Conservation (phyloP, 2,113 vertebrate genomes). For the Paradisaea rubra region DNA sequence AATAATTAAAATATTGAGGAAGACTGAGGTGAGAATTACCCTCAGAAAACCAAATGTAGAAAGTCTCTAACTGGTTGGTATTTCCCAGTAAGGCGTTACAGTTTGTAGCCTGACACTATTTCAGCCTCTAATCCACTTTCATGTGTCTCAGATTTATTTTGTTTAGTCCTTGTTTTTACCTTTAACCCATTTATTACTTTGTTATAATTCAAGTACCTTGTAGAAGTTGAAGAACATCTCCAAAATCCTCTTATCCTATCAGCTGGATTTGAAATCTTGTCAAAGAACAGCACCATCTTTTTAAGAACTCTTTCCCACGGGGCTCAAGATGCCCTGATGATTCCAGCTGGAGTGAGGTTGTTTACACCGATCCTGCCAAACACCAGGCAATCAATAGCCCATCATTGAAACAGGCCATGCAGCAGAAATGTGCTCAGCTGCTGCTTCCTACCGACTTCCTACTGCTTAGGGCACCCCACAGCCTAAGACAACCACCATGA, state of each 20-base stretch:
- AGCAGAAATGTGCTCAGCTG: background rate
- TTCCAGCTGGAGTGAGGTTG: background rate
- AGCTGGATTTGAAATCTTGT: background rate
- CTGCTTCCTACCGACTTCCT: background rate
- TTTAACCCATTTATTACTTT: background rate
- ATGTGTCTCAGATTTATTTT: background rate
- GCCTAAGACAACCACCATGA: background rate
- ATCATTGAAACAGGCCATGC: background rate
- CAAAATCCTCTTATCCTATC: background rate
- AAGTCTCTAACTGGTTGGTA: background rate
- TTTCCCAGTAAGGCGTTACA: background rate
- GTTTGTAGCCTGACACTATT: background rate
- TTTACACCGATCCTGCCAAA: background rate
- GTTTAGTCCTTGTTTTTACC: background rate
- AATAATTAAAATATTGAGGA: background rate
- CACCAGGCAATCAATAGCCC: background rate
- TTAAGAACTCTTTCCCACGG: background rate
- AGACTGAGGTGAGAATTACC: background rate
- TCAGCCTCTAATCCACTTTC: background rate
- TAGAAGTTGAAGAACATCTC: background rate
- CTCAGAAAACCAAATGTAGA: background rate
- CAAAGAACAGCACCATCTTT: background rate
- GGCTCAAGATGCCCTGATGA: background rate
- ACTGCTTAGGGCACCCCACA: background rate
- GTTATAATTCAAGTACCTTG: background rate